A percentile compares a stretch with the other conserved stretches of the same genome.
These are phyloP conservation scores for Diabrotica balteata DNA, from an alignment of 2,888 invertebrate genomes.

Conservation along the genomic window DNA sequence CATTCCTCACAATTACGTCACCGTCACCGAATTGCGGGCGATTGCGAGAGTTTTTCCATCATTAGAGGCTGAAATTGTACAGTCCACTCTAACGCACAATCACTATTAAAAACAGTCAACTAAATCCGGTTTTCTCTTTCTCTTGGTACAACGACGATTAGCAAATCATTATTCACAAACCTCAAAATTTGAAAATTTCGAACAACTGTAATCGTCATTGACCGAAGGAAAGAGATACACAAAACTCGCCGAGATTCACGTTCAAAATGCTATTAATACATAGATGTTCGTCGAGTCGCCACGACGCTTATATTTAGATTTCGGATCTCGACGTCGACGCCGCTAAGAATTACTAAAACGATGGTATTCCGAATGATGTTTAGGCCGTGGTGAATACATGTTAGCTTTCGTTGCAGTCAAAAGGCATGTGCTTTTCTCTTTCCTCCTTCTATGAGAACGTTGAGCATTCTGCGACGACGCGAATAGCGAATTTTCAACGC, in stretches of 20 bases:
- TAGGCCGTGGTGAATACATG: slow-evolving; percentile 39
- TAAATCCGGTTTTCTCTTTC: slow-evolving; percentile 19
- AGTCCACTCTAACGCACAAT: slow-evolving; percentile 35
- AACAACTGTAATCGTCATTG: slow-evolving; percentile 33
- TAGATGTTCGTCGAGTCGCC: slow-evolving; percentile 46
- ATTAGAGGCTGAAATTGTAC: slow-evolving; percentile 44
- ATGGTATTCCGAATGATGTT: slow-evolving; percentile 27
- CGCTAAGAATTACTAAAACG: slow-evolving; percentile 15
- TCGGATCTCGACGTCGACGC: slow-evolving; percentile 39
- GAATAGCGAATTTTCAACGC: slow-evolving; percentile 39
- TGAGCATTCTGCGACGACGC: slow-evolving; percentile 37
- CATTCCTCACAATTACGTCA: slow-evolving; percentile 68
- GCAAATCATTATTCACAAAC: slow-evolving; percentile 47
- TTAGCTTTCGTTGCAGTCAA: slow-evolving; percentile 27
- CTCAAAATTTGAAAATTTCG: slow-evolving; percentile 26
- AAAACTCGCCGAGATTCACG: slow-evolving; percentile 40
- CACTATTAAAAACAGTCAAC: slow-evolving; percentile 20
- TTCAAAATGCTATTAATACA: slow-evolving; percentile 49
- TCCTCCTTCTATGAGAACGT: slow-evolving; percentile 29
- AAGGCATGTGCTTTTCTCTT: slow-evolving; percentile 36
- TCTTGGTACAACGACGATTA: slow-evolving; percentile 51
- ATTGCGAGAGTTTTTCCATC: slow-evolving; percentile 53
- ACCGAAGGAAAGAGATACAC: slow-evolving; percentile 39
- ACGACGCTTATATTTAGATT: slow-evolving; percentile 45
- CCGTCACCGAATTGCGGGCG: slow-evolving; percentile 56